phyloP scores from a whole-genome alignment of 2,888 invertebrate genomes.

The Dromius quadrimaculatus region DNA sequence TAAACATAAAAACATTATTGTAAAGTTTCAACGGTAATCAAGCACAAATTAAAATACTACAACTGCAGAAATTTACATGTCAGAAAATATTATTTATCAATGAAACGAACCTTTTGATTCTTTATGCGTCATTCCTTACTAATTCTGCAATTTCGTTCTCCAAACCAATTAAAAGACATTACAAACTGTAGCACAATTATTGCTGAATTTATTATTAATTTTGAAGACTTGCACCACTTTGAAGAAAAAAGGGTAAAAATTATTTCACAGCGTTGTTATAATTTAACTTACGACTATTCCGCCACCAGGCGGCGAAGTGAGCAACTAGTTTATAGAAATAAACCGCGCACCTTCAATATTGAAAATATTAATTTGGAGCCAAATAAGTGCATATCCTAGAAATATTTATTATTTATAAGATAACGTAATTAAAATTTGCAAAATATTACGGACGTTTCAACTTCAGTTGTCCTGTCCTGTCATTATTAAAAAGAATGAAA shows the following conservation, averaged over 20 bases:
- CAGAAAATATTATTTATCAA: slow-evolving; percentile 54
- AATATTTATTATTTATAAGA: slow-evolving; percentile 11
- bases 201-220: slow-evolving; percentile 24
- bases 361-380: too few relatives aligned
- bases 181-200: slow-evolving; percentile 50
- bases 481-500: too few relatives aligned
- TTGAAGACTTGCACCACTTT: slow-evolving; percentile 41
- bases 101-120: slow-evolving; percentile 61
- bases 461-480: too few relatives aligned
- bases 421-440: background rate
- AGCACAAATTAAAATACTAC: slow-evolving; percentile 7
- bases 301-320: slow-evolving; percentile 27
- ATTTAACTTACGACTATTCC: slow-evolving; percentile 4
- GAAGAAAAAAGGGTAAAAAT: slow-evolving; percentile 40
- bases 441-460: too few relatives aligned
- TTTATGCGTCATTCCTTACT: slow-evolving; percentile 62
- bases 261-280: slow-evolving; percentile 50
- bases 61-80: slow-evolving; percentile 50
- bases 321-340: background rate
- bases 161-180: slow-evolving; percentile 54
- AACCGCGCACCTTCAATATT: too few relatives aligned
- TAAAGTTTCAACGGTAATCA: background rate
- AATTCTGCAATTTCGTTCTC: slow-evolving; percentile 53
- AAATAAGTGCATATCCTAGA: too few relatives aligned
- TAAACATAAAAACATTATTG: slow-evolving; percentile 47